phyloP scores from a whole-genome alignment of 2,797 vertebrate species.

The Xenops minutus region DNA sequence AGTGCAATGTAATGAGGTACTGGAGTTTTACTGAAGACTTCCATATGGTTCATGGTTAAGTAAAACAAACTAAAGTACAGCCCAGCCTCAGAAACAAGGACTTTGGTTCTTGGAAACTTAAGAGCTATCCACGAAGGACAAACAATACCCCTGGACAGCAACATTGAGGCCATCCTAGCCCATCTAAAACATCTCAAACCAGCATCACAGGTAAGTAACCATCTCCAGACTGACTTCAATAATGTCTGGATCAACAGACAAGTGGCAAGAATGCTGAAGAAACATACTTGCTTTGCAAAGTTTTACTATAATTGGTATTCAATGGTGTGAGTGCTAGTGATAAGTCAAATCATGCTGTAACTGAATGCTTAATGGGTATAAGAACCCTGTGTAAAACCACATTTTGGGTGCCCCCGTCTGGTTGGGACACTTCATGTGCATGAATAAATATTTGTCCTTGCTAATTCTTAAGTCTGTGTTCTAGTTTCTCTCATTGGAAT shows the following conservation, averaged over 20 bases:
- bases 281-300: neutral
- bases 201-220: neutral
- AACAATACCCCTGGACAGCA: neutral
- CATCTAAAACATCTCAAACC: neutral
- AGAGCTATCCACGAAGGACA: neutral
- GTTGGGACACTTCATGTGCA: accelerated
- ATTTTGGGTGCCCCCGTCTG: neutral
- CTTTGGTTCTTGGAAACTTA: neutral
- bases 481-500: neutral
- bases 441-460: neutral
- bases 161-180: neutral
- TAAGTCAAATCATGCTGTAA: neutral
- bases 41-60: neutral
- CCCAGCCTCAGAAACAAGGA: neutral
- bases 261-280: neutral
- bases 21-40: neutral
- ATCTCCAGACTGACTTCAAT: neutral
- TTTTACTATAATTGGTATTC: neutral
- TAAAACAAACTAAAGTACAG: neutral
- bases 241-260: neutral
- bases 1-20: neutral
- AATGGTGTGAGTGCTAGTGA: neutral
- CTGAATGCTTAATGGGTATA: neutral
- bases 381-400: neutral
- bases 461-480: neutral